phyloP scores from a whole-genome alignment of 2,797 vertebrate species.

The Toxotes lorentzi region DNA sequence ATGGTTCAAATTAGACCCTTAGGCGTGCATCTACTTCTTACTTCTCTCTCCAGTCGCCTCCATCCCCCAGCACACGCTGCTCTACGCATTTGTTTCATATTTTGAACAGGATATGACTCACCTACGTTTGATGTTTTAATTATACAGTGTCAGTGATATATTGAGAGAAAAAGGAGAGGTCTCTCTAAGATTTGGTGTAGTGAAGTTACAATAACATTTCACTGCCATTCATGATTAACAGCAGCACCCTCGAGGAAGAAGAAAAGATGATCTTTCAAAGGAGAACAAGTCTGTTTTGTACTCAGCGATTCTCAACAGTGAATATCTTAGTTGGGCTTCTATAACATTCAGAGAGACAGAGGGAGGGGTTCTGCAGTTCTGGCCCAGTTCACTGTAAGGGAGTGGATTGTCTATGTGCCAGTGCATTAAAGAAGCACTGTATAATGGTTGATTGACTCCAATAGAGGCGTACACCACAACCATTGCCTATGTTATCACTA shows the following conservation, averaged over 20 bases:
- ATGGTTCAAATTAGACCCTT: conserved; percentile 76
- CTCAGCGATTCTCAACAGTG: conserved; percentile 32
- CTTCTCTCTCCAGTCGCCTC: conserved; percentile 20
- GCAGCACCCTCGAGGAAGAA: conserved; percentile 57
- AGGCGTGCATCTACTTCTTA: conserved; percentile 56
- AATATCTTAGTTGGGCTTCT: conserved; percentile 52
- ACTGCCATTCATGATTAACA: conserved; percentile 69
- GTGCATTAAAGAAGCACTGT: conserved; percentile 42
- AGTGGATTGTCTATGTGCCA: conserved; percentile 58
- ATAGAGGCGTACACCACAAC: conserved; percentile 38
- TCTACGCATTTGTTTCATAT: conserved; percentile 81
- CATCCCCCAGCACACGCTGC: conserved; percentile 44
- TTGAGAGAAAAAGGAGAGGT: conserved; percentile 40
- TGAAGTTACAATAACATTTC: conserved; percentile 72
- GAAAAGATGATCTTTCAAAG: conserved; percentile 34
- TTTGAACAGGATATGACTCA: conserved; percentile 83
- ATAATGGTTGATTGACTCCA: conserved; percentile 61
- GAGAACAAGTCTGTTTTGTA: conserved; percentile 70
- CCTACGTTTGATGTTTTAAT: conserved; percentile 79
- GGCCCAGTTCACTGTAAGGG: conserved; percentile 47
- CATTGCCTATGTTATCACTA: conserved; percentile 47
- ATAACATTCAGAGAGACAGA: conserved; percentile 27
- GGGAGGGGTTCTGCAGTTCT: conserved; percentile 44
- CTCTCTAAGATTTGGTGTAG: conserved; percentile 50
- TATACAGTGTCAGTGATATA: conserved; percentile 73